phyloP scores from a whole-genome alignment of 2,888 invertebrate species.

The Chalcosyrphus nemorum region DNA sequence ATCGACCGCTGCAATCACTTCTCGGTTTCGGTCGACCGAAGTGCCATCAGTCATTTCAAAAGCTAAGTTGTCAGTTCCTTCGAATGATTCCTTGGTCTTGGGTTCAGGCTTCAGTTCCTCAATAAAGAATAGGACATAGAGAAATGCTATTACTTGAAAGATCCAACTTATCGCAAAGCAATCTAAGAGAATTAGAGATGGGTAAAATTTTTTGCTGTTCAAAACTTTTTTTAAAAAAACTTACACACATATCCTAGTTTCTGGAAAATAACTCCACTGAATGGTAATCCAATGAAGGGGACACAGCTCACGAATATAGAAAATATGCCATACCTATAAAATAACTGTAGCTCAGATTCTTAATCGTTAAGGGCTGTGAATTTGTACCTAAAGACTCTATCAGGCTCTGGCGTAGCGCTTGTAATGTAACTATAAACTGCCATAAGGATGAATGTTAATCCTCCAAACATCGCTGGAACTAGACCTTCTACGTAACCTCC shows the following conservation, averaged over 20 bases:
- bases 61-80: slow-evolving; percentile 77
- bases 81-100: slow-evolving; percentile 19
- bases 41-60: slow-evolving; percentile 76
- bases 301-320: slow-evolving; percentile 80
- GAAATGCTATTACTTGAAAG: slow-evolving; percentile 79
- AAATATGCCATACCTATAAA: slow-evolving; percentile 80
- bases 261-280: slow-evolving; percentile 79
- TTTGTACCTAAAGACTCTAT: slow-evolving; percentile 79
- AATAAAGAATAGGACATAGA: slow-evolving; percentile 80
- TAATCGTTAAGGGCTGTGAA: neutral
- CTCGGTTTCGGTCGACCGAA: slow-evolving; percentile 73
- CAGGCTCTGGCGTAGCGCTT: slow-evolving; percentile 80
- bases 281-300: slow-evolving; percentile 79
- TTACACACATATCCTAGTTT: slow-evolving; percentile 80
- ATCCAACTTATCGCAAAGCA: slow-evolving; percentile 79
- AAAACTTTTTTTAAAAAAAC: slow-evolving; percentile 49
- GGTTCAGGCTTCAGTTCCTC: slow-evolving; percentile 76
- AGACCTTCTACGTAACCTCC: slow-evolving; percentile 80
- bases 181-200: slow-evolving; percentile 75
- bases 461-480: slow-evolving; percentile 80
- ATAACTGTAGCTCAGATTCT: neutral
- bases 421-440: slow-evolving; percentile 81
- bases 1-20: slow-evolving; percentile 78
- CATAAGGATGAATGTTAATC: slow-evolving; percentile 80
- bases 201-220: neutral